phyloP scores from a whole-genome alignment of 2,797 vertebrate species.

The Psittacula derbiana region DNA sequence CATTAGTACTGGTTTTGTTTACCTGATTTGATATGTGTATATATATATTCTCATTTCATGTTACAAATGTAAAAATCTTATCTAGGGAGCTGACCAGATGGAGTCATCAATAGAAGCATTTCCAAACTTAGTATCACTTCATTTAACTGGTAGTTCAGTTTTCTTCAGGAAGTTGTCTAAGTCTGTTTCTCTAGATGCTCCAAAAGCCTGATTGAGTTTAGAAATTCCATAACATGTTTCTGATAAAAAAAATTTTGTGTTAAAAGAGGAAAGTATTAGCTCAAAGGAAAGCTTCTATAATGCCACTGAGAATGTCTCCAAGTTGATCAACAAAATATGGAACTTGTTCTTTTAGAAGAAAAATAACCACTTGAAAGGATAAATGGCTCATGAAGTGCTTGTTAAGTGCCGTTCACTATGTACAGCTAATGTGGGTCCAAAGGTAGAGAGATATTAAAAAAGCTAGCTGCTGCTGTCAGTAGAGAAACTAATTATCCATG shows the following conservation, averaged over 20 bases:
- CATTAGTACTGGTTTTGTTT: background rate
- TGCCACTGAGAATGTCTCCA: background rate
- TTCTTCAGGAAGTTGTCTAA: background rate
- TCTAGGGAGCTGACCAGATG: background rate
- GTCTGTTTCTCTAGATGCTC: background rate
- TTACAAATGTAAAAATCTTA: background rate
- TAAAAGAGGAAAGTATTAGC: background rate
- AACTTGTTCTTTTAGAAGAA: background rate
- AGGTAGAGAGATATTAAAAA: background rate
- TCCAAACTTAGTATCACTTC: background rate
- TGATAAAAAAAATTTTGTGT: background rate
- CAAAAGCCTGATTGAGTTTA: background rate
- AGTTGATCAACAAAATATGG: background rate
- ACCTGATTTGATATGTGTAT: background rate
- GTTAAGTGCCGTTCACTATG: background rate
- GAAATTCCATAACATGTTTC: background rate
- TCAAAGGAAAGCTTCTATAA: background rate
- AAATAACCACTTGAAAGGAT: background rate
- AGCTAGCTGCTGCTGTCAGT: background rate
- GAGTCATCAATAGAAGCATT: background rate
- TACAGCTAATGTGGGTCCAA: background rate
- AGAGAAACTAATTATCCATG: background rate
- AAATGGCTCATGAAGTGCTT: background rate
- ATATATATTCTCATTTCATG: background rate
- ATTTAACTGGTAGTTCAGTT: background rate